Conservation (phyloP, 2,888 invertebrate genomes). For the Pardosa pseudoannulata region DNA sequence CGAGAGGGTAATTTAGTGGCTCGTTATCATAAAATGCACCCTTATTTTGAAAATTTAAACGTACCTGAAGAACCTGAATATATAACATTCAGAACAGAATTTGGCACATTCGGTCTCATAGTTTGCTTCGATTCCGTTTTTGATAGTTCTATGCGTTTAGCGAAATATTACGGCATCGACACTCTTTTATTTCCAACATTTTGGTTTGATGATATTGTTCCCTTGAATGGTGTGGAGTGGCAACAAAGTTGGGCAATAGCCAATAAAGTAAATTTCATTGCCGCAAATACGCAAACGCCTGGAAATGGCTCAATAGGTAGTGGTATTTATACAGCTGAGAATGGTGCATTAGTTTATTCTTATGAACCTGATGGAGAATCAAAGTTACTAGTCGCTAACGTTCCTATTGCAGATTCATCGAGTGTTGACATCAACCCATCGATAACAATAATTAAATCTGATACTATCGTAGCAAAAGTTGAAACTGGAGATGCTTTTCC, state of each 20-base stretch:
- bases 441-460: slow-evolving; percentile 6
- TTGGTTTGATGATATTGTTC: slow-evolving; percentile 91
- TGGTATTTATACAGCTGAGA: slow-evolving; percentile 84
- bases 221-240: slow-evolving; percentile 80
- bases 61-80: slow-evolving; percentile 79
- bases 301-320: slow-evolving; percentile 83
- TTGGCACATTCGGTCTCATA: slow-evolving; percentile 87
- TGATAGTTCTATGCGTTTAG: slow-evolving; percentile 82
- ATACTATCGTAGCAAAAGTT: not conserved
- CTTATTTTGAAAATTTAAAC: slow-evolving; percentile 80
- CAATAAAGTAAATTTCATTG: slow-evolving; percentile 84
- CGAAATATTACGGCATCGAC: slow-evolving; percentile 80
- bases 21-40: slow-evolving; percentile 81
- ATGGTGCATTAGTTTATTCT: slow-evolving; percentile 77
- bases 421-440: slow-evolving; percentile 22
- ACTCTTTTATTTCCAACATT: slow-evolving; percentile 85
- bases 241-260: slow-evolving; percentile 85
- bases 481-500: slow-evolving; percentile 57
- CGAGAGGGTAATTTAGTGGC: slow-evolving; percentile 84
- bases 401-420: slow-evolving; percentile 35
- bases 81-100: slow-evolving; percentile 85
- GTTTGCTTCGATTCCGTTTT: slow-evolving; percentile 91
- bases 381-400: slow-evolving; percentile 74
- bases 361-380: slow-evolving; percentile 75
- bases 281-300: slow-evolving; percentile 84